Conservation (phyloP, 2,113 vertebrate genomes). For the Datnioides undecimradiatus region DNA sequence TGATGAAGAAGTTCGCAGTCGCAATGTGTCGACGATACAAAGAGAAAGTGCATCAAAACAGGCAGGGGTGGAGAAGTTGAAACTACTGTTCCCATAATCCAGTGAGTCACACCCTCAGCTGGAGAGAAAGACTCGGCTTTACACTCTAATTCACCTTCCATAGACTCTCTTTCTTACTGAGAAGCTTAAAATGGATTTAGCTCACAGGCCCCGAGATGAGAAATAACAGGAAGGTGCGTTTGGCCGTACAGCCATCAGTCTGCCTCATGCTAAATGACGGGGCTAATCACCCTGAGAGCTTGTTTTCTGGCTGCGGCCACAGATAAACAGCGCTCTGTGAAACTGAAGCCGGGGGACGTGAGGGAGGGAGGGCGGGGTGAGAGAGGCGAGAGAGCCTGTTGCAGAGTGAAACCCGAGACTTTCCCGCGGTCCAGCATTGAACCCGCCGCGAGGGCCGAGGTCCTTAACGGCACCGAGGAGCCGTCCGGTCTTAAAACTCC, state of each 20-base stretch:
- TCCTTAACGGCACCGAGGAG: constrained; percentile 36
- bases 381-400: constrained; percentile 4
- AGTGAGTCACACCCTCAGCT: constrained; percentile 79
- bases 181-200: constrained; percentile 78
- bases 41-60: constrained; percentile 58
- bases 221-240: constrained; percentile 70
- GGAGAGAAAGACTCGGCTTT: constrained; percentile 74
- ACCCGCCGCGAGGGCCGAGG: constrained; percentile 21
- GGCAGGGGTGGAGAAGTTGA: constrained; percentile 60
- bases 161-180: constrained; percentile 61
- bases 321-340: constrained; percentile 54
- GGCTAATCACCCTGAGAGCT: constrained; percentile 66
- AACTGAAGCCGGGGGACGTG: constrained; percentile 10
- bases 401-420: constrained; percentile 29
- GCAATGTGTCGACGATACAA: constrained; percentile 53
- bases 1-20: constrained; percentile 65
- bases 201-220: constrained; percentile 65
- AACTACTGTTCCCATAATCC: constrained; percentile 80
- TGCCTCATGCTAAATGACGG: constrained; percentile 63
- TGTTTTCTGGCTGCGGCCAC: constrained; percentile 39
- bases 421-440: constrained; percentile 26
- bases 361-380: not conserved
- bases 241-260: constrained; percentile 67
- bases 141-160: constrained; percentile 77
- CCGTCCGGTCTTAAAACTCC: constrained; percentile 52